Evolutionary conservation across 2,888 invertebrate genomes (phyloP).

Genomic region (Polyploca ridens): DNA sequence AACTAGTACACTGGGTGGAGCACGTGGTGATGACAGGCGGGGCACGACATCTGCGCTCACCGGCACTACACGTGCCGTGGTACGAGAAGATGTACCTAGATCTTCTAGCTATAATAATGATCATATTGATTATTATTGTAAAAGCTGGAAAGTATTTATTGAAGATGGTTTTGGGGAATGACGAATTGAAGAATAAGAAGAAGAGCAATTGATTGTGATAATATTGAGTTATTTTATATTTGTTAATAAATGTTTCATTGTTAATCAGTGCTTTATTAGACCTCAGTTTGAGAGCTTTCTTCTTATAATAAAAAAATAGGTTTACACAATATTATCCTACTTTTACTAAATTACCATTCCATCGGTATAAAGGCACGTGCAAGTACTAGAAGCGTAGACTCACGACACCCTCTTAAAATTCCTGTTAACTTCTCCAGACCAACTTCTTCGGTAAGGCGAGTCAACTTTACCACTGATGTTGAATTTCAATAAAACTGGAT

Average conservation of each 20-base stretch:
- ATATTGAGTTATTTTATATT: not conserved
- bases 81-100: conserved; percentile 61
- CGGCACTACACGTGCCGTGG: conserved; percentile 49
- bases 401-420: conserved; percentile 51
- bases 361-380: not conserved
- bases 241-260: not conserved
- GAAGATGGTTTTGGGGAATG: not conserved
- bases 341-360: not conserved
- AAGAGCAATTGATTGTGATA: not conserved
- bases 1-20: conserved; percentile 59
- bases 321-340: not conserved
- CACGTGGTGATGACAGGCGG: conserved; percentile 58
- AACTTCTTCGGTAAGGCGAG: conserved; percentile 40
- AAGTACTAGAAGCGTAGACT: conserved; percentile 21
- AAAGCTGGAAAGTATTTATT: not conserved
- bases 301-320: no score
- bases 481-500: conserved; percentile 16
- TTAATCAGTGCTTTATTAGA: not conserved
- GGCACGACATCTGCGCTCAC: conserved; percentile 55
- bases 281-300: no score
- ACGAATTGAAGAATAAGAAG: not conserved
- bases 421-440: conserved; percentile 45
- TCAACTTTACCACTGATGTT: conserved; percentile 26
- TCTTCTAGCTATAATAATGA: conserved; percentile 33
- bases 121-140: conserved; percentile 10